These are phyloP conservation scores for Thymelicus lineola DNA, from an alignment of 2,888 invertebrate genomes.

Conservation along the genomic window DNA sequence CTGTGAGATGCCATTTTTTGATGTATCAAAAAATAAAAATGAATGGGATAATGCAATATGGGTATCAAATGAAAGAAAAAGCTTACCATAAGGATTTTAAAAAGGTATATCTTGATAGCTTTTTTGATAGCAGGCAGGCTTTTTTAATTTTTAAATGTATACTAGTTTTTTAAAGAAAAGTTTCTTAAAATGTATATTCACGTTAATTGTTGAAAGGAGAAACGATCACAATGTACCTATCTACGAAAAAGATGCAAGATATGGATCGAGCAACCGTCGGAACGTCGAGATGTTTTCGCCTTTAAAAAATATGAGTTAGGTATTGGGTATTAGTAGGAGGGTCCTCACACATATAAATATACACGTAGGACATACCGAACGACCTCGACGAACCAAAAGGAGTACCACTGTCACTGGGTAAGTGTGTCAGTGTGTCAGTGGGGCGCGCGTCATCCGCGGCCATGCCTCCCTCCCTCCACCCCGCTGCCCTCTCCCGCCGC, in stretches of 20 bases:
- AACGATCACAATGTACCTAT: no score
- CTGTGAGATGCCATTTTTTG: no score
- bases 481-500: slow-evolving; percentile 46
- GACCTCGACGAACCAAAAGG: slow-evolving; percentile 83
- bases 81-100: no score
- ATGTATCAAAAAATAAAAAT: no score
- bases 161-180: no score
- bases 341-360: slow-evolving; percentile 50
- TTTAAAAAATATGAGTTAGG: slow-evolving; percentile 1
- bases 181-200: no score
- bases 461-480: slow-evolving; percentile 62
- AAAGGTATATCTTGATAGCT: no score
- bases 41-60: no score
- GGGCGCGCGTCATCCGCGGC: slow-evolving; percentile 83
- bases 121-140: no score
- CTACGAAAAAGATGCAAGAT: background rate
- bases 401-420: slow-evolving; percentile 85
- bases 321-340: slow-evolving; percentile 16
- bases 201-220: no score
- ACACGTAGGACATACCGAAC: slow-evolving; percentile 73
- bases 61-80: no score
- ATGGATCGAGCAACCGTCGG: background rate
- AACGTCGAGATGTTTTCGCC: slow-evolving; percentile 3
- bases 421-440: slow-evolving; percentile 84
- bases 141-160: no score